Evolutionary conservation across 2,888 invertebrate genomes (phyloP), one percentile per base, ranked within the genome.

Genomic region (Macrosoma leucophasiata): DNA sequence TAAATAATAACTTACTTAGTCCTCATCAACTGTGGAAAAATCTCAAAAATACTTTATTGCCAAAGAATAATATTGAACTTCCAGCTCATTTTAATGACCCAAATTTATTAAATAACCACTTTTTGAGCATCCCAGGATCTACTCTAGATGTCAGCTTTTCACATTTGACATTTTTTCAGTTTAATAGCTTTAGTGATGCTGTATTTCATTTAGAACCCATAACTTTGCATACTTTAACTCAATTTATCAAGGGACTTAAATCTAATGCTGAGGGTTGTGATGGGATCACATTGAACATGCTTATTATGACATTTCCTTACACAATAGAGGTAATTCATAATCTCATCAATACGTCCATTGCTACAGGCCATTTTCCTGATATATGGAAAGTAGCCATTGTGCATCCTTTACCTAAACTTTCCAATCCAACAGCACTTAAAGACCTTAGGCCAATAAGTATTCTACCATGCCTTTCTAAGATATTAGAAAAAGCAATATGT

Each of bases 361-460:
- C 2, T 3, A 28, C 28, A 6, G 14, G 20, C 1, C 10, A 8
- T 8, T 33, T 33, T n/a, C 33, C 28, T n/a, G 27, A 18, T 12
- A 3, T 7, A 8, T 27, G 27, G 27, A 33, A 33, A 22, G 7
- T 13, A 3, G 27, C 33, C 5, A 13, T 21, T 9, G 22, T 33
- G 3, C 12, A 29, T 21, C 25, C 31, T 12, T 2, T 35, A n/a
- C 21, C 35, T 13, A 39, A 39, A 14, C 12, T 13, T 0, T 4
- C 10, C 2, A 23, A 20, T 7, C 9, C 21, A 1, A 9, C 9
- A 11, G 13, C 13, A 2, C 1, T 27, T 1, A 25, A 28, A 7
- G 35, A 39, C 15, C 12, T 39, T 4, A n/a, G 39, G 2, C 31
- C 39, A 2, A 41, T 41, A 4, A 38, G 32, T 13, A 33, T 37